Evolutionary conservation across 2,797 vertebrate genomes (phyloP).

Genomic region (Hafferia zeledoni): DNA sequence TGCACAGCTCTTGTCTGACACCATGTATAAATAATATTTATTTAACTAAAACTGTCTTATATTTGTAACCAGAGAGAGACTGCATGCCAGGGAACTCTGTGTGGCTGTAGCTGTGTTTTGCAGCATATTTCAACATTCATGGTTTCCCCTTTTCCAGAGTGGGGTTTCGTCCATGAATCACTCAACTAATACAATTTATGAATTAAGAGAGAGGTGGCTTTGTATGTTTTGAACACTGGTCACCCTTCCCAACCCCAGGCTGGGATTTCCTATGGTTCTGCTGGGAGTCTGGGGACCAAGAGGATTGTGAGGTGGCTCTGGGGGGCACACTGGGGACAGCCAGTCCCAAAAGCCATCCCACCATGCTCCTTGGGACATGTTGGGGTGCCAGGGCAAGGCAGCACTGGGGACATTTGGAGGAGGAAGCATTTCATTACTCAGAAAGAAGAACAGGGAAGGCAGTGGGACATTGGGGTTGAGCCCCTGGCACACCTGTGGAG

Average conservation of each 20-base stretch:
- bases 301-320: neutral
- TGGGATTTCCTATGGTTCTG: neutral
- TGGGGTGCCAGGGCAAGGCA: neutral
- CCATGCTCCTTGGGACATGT: rapidly evolving
- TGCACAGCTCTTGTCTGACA: neutral
- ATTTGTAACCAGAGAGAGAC: neutral
- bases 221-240: rapidly evolving
- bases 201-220: neutral
- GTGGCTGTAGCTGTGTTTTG: neutral
- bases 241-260: neutral
- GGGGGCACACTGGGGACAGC: neutral
- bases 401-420: neutral
- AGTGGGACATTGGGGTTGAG: rapidly evolving
- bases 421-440: neutral
- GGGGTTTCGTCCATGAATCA: neutral
- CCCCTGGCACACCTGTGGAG: neutral
- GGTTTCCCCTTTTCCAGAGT: neutral
- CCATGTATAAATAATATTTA: neutral
- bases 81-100: neutral
- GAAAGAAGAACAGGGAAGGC: too few species aligned
- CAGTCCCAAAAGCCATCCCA: neutral
- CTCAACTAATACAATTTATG: neutral
- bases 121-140: rapidly evolving
- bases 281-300: neutral
- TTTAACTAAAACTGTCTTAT: neutral